phyloP scores from a whole-genome alignment of 2,113 vertebrate genomes.

The Rhizomys pruinosus region DNA sequence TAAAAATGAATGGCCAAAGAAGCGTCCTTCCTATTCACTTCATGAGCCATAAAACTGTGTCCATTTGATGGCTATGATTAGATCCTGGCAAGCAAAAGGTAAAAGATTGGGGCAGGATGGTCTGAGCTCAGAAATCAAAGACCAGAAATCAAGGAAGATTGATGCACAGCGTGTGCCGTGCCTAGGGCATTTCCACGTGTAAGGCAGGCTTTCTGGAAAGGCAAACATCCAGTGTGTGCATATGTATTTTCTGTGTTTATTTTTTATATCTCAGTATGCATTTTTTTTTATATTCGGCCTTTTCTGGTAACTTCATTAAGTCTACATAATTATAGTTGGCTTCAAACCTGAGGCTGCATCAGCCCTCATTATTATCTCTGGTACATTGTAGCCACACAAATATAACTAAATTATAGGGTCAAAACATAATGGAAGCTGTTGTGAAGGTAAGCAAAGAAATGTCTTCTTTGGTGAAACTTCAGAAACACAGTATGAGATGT shows the following conservation, averaged over 20 bases:
- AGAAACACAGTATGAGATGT: constrained; percentile 65
- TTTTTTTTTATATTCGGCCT: constrained; percentile 58
- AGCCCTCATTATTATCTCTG: constrained; percentile 63
- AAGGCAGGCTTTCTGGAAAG: constrained; percentile 68
- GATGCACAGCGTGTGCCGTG: constrained; percentile 47
- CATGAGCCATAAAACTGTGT: background rate
- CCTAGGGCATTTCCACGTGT: constrained; percentile 60
- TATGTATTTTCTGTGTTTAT: background rate
- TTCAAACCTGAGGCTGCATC: constrained; percentile 5
- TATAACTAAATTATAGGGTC: constrained; percentile 62
- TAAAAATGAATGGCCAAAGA: constrained; percentile 46
- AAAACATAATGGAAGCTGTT: constrained; percentile 64
- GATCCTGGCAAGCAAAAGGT: background rate
- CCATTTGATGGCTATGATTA: constrained; percentile 29
- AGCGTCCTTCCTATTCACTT: constrained; percentile 68
- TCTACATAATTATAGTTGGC: constrained; percentile 63
- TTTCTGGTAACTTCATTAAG: constrained; percentile 79
- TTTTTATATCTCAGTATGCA: constrained; percentile 29
- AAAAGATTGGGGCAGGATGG: background rate
- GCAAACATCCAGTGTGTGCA: constrained; percentile 60
- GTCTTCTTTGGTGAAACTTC: constrained; percentile 73
- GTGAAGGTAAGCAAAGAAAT: constrained; percentile 76
- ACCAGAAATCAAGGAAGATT: background rate
- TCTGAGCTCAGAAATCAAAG: constrained; percentile 1
- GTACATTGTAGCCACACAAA: constrained; percentile 73